Evolutionary conservation across 37 sponge, comb jelly and placozoan species (phyloP).

Genomic region (Axinella damicornis): DNA sequence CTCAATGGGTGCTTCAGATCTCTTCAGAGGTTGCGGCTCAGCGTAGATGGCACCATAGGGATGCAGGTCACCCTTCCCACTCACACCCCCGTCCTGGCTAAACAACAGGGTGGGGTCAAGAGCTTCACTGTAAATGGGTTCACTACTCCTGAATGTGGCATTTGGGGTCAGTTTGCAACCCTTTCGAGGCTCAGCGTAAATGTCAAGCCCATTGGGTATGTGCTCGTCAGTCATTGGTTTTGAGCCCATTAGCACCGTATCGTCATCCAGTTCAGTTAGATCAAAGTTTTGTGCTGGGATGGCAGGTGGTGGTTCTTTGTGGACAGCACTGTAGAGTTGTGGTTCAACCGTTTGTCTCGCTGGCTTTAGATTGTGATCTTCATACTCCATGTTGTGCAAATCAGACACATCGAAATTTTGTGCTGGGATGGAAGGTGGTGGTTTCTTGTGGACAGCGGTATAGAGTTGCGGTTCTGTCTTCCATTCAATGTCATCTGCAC

Average conservation of each 20-base stretch:
- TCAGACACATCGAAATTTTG: no score
- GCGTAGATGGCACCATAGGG: conserved; percentile 77
- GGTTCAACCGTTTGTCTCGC: no score
- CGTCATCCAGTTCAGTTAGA: neutral
- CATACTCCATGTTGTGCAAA: no score
- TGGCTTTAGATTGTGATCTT: no score
- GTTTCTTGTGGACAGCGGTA: no score
- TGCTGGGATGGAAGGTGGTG: no score
- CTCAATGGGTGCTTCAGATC: conserved; percentile 1
- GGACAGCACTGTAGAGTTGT: neutral
- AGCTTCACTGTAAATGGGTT: conserved; percentile 45
- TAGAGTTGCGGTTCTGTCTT: no score
- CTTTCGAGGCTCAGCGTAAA: neutral
- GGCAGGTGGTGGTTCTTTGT: neutral
- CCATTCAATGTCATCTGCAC: no score
- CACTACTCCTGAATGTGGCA: neutral
- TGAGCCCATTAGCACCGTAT: neutral
- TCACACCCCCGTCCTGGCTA: neutral
- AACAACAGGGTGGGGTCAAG: conserved; percentile 33
- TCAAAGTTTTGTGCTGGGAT: conserved; percentile 2
- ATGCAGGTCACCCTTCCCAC: conserved; percentile 17
- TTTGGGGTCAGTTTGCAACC: neutral
- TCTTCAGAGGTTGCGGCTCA: conserved; percentile 27
- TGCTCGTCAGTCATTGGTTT: neutral
- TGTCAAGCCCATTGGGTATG: neutral